These are phyloP conservation scores for Dryomyza anilis DNA, from an alignment of 2,888 invertebrate genomes.

Conservation along the genomic window DNA sequence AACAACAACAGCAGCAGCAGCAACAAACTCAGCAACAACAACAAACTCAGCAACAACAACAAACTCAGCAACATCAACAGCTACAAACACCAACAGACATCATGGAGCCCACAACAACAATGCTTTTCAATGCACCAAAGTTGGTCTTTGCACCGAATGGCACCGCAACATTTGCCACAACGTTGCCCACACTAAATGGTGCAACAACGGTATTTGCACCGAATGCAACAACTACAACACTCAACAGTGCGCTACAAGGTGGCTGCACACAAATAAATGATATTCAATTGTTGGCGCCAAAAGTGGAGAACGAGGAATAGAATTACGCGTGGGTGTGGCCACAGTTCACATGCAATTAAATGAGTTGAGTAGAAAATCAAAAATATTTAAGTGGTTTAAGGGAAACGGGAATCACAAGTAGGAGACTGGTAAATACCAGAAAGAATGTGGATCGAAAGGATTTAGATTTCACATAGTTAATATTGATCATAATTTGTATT, in stretches of 20 bases:
- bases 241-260: constrained; percentile 36
- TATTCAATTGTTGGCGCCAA: constrained; percentile 46
- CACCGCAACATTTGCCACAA: constrained; percentile 36
- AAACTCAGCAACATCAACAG: constrained; percentile 31
- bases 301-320: constrained; percentile 44
- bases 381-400: too few relatives aligned
- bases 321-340: too few relatives aligned
- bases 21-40: constrained; percentile 28
- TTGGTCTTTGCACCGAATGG: constrained; percentile 44
- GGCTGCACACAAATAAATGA: constrained; percentile 41
- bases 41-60: too few relatives aligned
- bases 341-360: too few relatives aligned
- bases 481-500: too few relatives aligned
- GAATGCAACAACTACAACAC: too few relatives aligned
- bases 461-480: too few relatives aligned
- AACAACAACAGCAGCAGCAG: constrained; percentile 39
- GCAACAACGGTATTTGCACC: constrained; percentile 17
- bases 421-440: too few relatives aligned
- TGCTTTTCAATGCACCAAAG: constrained; percentile 49
- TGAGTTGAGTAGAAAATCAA: too few relatives aligned
- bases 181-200: constrained; percentile 36
- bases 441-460: too few relatives aligned
- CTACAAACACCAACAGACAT: constrained; percentile 32
- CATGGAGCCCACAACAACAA: constrained; percentile 28
- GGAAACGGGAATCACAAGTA: too few relatives aligned